Percentiles rank a stretch among this genome's conserved stretches.
Evolutionary conservation across 1,140 invertebrate species (phyloP).

Genomic region (Drosophila biarmipes): DNA sequence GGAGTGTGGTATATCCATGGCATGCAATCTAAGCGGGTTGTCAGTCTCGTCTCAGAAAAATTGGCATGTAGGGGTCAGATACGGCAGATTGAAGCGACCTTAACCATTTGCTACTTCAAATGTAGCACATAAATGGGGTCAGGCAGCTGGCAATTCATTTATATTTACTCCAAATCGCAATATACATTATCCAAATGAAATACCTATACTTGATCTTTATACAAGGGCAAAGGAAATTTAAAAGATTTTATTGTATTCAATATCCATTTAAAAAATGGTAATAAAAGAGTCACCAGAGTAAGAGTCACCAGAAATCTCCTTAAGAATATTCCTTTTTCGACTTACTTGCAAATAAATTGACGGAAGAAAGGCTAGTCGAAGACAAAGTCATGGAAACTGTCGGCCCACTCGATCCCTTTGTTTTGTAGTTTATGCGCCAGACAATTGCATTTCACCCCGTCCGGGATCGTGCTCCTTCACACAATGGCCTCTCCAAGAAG

Average conservation of each 20-base stretch:
- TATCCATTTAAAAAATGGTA: not conserved
- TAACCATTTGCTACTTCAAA: not conserved
- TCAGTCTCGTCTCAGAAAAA: constrained; percentile 17
- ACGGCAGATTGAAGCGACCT: not conserved
- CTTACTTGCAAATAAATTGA: constrained; percentile 29
- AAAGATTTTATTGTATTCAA: too few relatives aligned
- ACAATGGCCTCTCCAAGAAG: constrained; percentile 31
- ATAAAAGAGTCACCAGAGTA: not conserved
- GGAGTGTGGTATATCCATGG: constrained; percentile 12
- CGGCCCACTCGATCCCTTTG: not conserved
- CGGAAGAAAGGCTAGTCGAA: constrained; percentile 13
- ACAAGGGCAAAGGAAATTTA: too few relatives aligned
- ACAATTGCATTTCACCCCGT: constrained; percentile 42
- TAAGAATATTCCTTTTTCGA: too few relatives aligned
- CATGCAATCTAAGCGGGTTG: constrained; percentile 53
- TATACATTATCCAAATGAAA: too few relatives aligned
- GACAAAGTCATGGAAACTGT: constrained; percentile 9
- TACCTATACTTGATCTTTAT: too few relatives aligned
- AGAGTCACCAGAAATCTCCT: not conserved
- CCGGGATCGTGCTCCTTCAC: constrained; percentile 5
- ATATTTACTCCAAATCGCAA: too few relatives aligned
- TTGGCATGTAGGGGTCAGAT: constrained; percentile 6
- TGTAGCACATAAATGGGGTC: not conserved
- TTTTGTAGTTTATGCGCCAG: constrained; percentile 37
- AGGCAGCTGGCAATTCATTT: not conserved